Evolutionary conservation across 2,888 invertebrate genomes (phyloP), one percentile per base, ranked within the genome.

Genomic region (Hoplodrina blanda): DNA sequence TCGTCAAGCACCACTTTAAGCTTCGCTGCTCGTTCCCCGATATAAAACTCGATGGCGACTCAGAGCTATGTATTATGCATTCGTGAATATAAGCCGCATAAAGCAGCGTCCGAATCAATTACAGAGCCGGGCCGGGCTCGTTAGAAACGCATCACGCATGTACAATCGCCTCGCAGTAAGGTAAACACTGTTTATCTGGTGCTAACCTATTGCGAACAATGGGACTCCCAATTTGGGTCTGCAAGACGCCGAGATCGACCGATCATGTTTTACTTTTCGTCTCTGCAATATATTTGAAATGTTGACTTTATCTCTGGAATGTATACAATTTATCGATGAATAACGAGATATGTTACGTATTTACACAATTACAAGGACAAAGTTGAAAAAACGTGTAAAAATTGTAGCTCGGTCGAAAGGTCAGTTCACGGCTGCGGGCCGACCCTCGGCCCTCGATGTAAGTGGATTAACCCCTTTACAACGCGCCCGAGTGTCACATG

Each of bases 81-180:
- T 93, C 93, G 93, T 92, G 94, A 95, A 95, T 95, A 95, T 94
- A 94, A 92, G 88, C 89, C 90, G 94, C 93, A 95, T 95, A 95
- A 95, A 94, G 90, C 91, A 93, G 92, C 89, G 90, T 91, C 92
- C 92, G 94, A 95, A 95, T 95, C 95, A 95, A 96, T 95, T 95
- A 94, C 90, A 85, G 92, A 89, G 90, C 91, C 93, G 88, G 90
- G 85, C 85, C 75, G 91, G 87, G 90, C 95, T 96, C 95, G 95
- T 95, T 95, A 95, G 95, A 95, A 95, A 95, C 95, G 96, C 95
- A 94, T 95, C 95, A 95, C 95, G 95, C 95, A 96, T 96, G 92
- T 94, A 92, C 94, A 95, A 95, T 95, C 93, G 94, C 85, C 86
- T 87, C 89, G 91, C 88, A 80, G 91, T 90, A 91, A 91, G 91